phyloP scores from a whole-genome alignment of 2,797 vertebrate species.

The Cephalopachus bancanus region DNA sequence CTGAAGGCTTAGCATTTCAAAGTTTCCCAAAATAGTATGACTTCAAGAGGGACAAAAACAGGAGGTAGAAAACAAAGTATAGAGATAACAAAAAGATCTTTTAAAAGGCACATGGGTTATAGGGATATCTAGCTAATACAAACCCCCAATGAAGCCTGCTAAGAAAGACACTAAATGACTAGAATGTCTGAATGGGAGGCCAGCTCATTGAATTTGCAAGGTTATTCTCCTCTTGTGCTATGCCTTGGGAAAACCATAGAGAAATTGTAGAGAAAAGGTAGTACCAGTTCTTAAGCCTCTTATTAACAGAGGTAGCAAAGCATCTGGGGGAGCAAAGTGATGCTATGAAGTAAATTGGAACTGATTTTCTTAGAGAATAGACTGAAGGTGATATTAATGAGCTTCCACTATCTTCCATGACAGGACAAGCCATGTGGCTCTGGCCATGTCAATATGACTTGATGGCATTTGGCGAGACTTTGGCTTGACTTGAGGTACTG shows the following conservation, averaged over 20 bases:
- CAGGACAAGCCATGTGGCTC: background rate
- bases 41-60: constrained; percentile 30
- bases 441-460: background rate
- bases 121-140: constrained; percentile 30
- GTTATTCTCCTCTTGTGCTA: background rate
- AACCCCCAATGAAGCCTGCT: background rate
- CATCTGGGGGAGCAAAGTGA: background rate
- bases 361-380: background rate
- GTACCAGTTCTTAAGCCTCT: background rate
- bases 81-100: constrained; percentile 27
- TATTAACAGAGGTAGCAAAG: constrained; percentile 15
- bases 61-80: background rate
- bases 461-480: background rate
- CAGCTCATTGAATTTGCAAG: background rate
- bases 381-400: background rate
- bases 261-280: background rate
- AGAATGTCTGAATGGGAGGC: background rate
- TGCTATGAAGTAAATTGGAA: background rate
- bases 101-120: background rate
- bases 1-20: background rate
- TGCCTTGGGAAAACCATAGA: background rate
- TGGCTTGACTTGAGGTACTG: background rate
- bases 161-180: background rate
- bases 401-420: background rate
- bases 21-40: background rate